A percentile compares a stretch with the other conserved stretches of the same genome.
phyloP scores from a whole-genome alignment of 2,888 invertebrate genomes.

The Diabrotica balteata region DNA sequence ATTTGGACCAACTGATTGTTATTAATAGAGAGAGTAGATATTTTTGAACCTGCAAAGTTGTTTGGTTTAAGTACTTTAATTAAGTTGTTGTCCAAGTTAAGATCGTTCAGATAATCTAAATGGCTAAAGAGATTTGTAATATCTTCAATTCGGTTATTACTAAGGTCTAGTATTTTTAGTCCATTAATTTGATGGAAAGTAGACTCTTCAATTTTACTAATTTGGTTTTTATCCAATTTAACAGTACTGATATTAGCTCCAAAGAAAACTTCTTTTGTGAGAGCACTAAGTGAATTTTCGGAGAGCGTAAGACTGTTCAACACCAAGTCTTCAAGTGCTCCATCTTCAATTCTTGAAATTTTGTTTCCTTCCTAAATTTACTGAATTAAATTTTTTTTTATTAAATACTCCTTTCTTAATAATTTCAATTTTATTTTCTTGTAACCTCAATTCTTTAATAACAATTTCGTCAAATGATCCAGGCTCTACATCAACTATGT shows the following conservation, averaged over 20 bases:
- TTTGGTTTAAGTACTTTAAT: background rate
- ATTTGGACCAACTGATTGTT: background rate
- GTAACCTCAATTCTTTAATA: background rate
- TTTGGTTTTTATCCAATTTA: conserved; percentile 3
- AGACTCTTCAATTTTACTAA: background rate
- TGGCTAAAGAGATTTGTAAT: background rate
- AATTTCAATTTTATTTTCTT: background rate
- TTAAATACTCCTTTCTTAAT: background rate
- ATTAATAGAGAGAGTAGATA: background rate
- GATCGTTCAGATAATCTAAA: background rate
- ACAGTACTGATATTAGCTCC: background rate
- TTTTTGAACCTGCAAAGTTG: background rate
- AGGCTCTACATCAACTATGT: background rate
- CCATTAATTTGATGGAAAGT: background rate
- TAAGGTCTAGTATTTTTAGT: background rate
- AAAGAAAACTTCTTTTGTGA: background rate
- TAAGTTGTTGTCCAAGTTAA: background rate
- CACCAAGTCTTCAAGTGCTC: background rate
- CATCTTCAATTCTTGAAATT: background rate
- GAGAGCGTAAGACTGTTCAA: background rate
- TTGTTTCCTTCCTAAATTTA: background rate
- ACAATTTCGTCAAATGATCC: conserved; percentile 2
- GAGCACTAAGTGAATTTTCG: background rate
- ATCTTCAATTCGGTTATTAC: background rate
- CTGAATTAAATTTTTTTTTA: too few relatives aligned